These are phyloP conservation scores for Arizona elegans DNA, from an alignment of 2,113 vertebrate genomes.

Conservation along the genomic window DNA sequence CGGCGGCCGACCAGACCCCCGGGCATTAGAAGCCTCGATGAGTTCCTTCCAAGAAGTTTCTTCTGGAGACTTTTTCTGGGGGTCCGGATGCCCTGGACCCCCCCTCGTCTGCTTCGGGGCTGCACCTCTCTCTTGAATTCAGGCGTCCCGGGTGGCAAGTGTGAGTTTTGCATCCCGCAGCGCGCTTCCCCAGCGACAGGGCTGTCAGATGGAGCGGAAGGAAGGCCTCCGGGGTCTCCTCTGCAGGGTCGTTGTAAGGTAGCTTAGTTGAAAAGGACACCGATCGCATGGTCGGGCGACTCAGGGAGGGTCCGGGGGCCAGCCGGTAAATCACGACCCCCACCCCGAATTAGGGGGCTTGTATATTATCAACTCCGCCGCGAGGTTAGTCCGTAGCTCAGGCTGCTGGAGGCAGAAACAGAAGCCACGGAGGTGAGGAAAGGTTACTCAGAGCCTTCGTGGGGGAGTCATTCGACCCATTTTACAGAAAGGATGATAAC, in stretches of 20 bases:
- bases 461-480: background rate
- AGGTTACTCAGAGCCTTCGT: background rate
- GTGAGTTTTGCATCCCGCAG: background rate
- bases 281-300: too few relatives aligned
- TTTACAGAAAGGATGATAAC: background rate
- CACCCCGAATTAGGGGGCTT: background rate
- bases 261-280: background rate
- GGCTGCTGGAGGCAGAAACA: background rate
- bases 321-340: background rate
- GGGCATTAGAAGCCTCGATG: background rate
- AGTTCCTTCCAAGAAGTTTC: background rate
- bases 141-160: background rate
- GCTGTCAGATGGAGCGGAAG: background rate
- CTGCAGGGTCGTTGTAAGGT: background rate
- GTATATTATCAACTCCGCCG: background rate
- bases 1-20: background rate
- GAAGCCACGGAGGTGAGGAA: background rate
- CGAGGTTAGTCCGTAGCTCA: background rate
- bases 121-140: background rate
- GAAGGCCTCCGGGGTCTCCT: background rate
- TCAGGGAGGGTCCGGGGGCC: background rate
- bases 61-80: background rate
- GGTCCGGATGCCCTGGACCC: background rate
- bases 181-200: background rate
- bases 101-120: background rate